Evolutionary conservation across 2,888 invertebrate species (phyloP).

Genomic region (Ellobium chinense): DNA sequence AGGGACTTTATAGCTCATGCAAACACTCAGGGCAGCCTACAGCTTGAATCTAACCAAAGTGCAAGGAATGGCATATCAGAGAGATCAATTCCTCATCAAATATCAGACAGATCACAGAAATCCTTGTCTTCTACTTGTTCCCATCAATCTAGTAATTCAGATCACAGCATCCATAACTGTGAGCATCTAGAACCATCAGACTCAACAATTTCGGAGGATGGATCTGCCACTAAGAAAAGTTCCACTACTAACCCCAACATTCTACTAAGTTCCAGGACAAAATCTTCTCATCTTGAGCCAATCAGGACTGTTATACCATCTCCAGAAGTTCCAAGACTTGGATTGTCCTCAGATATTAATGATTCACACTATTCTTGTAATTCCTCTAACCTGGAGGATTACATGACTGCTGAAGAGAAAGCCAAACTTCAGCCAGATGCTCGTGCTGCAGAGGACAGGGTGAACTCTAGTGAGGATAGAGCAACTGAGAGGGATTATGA

Average conservation of each 20-base stretch:
- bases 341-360: conserved; percentile 16
- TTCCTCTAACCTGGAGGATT: background rate
- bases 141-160: background rate
- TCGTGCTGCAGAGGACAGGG: conserved; percentile 1
- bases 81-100: background rate
- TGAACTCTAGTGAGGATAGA: conserved; percentile 11
- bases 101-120: background rate
- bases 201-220: conserved; percentile 6
- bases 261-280: background rate
- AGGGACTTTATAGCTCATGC: background rate
- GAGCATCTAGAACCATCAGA: background rate
- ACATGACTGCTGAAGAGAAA: conserved; percentile 22
- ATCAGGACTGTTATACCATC: background rate
- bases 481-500: conserved; percentile 21
- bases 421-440: background rate
- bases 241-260: background rate
- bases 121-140: background rate
- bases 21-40: background rate
- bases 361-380: background rate
- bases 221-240: background rate
- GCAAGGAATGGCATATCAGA: background rate
- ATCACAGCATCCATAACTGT: background rate
- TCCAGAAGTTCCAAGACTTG: conserved; percentile 19
- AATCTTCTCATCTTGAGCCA: background rate
- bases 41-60: background rate